These are phyloP conservation scores for Eulemur coronatus DNA, from an alignment of 2,797 vertebrate genomes.

Conservation along the genomic window DNA sequence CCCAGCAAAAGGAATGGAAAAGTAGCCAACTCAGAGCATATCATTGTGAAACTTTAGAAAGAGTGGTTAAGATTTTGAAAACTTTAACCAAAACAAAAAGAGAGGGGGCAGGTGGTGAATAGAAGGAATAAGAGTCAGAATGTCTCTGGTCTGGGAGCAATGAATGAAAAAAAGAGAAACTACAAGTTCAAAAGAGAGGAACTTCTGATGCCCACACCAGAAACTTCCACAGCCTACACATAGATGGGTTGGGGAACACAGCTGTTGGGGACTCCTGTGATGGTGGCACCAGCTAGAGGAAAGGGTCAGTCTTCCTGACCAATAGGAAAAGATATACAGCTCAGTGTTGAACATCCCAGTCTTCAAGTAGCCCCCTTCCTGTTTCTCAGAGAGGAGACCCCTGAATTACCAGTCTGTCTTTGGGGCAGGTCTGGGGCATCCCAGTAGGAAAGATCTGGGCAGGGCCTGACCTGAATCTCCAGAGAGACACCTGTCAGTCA, in stretches of 20 bases:
- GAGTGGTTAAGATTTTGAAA: neutral
- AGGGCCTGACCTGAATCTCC: neutral
- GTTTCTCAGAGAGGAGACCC: neutral
- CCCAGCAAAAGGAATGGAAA: neutral
- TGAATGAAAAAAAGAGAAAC: neutral
- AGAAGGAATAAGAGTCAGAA: neutral
- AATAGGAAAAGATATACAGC: neutral
- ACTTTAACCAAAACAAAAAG: neutral
- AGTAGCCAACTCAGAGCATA: neutral
- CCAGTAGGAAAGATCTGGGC: neutral
- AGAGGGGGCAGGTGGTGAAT: too few relatives aligned
- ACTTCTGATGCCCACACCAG: neutral
- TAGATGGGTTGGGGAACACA: neutral
- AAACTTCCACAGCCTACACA: neutral
- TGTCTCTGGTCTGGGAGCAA: neutral
- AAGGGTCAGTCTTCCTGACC: neutral
- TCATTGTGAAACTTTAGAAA: neutral
- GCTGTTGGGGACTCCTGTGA: fast-evolving
- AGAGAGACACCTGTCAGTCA: neutral
- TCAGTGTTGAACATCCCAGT: neutral
- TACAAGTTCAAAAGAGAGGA: neutral
- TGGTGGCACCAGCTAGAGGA: neutral
- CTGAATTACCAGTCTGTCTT: neutral
- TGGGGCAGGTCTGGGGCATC: neutral
- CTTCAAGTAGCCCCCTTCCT: neutral